Base-by-base conservation (phyloP, 2,888 invertebrate genomes). In the Epirrhoe tristata region DNA sequence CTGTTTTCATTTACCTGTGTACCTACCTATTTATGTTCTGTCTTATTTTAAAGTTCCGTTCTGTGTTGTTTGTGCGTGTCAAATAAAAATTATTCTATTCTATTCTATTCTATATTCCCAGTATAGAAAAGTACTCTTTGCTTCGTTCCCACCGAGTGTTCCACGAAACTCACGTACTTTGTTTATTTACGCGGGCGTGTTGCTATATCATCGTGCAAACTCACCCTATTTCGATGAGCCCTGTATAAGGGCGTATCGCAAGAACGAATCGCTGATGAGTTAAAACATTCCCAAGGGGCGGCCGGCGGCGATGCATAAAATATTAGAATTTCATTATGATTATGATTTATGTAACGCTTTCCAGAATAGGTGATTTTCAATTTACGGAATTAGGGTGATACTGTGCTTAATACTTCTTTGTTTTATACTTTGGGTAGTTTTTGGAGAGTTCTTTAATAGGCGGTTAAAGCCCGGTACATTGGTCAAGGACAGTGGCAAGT, bases 211-310 rank as follows among this genome's bases (percentile, higher is more conserved):
- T 58, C 58, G 34, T 58, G 56, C 55, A 62, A 31, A 36, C 24
- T 76, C 81, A 68, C 69, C 75, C 67, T 76, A 71, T 81, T 83
- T 87, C 86, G 87, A 90, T 82, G 88, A 88, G 84, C 78, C 73
- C 84, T 88, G 87, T 89, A 90, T 90, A 90, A 86, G 79, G 84
- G 83, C 82, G 87, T 88, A 89, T 87, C 88, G 85, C 80, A 82
- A 83, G 75, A 84, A 90, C 90, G 90, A 90, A 90, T 89, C 86
- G 88, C 86, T 86, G 86, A 85, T 86, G 39, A 59, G 52, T 39
- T 39, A 59, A 24, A 59, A 24, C 31, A 31, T 52, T 43, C 52
- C 52, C 39, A 4, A 52, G 81, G 77, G 73, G 77, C 79, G 82
- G 79, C 39, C 79, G 78, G 77, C 39, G 39, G 76, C 78, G 82